A percentile compares a stretch with the other conserved stretches of the same genome.
Conservation (phyloP, 1,140 invertebrate species). For the Saxidomus purpurata region DNA sequence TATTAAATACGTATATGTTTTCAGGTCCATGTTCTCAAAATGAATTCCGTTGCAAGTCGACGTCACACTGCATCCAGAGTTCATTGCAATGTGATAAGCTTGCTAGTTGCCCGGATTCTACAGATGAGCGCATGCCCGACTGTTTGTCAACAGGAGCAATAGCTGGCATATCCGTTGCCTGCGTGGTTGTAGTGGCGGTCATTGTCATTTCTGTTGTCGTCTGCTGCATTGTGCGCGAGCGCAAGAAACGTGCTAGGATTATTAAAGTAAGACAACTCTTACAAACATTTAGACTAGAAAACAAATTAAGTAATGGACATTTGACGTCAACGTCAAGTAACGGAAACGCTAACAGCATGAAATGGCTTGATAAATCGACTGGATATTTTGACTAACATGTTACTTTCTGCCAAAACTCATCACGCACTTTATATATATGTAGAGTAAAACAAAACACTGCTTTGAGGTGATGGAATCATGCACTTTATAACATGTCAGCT, state of each 20-base stretch:
- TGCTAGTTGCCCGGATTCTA: slow-evolving; percentile 38
- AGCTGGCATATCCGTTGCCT: slow-evolving; percentile 24
- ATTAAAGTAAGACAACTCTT: slow-evolving; percentile 68
- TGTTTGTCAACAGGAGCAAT: slow-evolving; percentile 57
- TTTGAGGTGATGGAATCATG: background rate
- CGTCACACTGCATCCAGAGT: slow-evolving; percentile 35
- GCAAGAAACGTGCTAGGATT: slow-evolving; percentile 51
- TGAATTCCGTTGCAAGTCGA: slow-evolving; percentile 45
- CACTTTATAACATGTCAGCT: too few species aligned
- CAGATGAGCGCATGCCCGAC: slow-evolving; percentile 59
- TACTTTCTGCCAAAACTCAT: background rate
- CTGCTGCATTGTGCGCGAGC: slow-evolving; percentile 3
- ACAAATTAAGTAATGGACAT: slow-evolving; percentile 48
- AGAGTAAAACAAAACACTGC: background rate
- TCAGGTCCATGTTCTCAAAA: slow-evolving; percentile 44
- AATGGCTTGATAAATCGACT: slow-evolving; percentile 39
- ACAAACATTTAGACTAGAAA: slow-evolving; percentile 57
- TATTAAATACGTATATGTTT: too few species aligned
- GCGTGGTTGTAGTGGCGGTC: slow-evolving; percentile 23
- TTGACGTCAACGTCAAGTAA: background rate
- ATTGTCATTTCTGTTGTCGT: slow-evolving; percentile 53
- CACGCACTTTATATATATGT: background rate
- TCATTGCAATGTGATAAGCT: slow-evolving; percentile 44
- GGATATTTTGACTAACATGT: slow-evolving; percentile 36
- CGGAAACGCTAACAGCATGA: slow-evolving; percentile 39